A percentile compares a stretch with the other conserved stretches of the same genome.
These are phyloP conservation scores for Amyelois transitella DNA, from an alignment of 1,140 invertebrate species.

Conservation along the genomic window DNA sequence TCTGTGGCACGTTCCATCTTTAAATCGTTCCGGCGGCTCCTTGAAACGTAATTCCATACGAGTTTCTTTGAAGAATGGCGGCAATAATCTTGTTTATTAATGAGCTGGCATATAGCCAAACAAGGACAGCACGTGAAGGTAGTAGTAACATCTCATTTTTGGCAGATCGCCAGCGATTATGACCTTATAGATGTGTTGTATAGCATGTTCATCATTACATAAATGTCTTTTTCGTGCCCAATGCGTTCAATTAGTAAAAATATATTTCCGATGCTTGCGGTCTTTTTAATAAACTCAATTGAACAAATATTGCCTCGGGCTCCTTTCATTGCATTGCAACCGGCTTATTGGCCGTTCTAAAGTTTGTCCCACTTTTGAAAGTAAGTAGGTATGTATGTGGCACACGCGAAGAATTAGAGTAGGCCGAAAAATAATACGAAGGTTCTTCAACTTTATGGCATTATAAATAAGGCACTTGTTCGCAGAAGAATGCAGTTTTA, in stretches of 20 bases:
- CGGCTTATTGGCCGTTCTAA: not conserved
- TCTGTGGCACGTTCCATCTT: not conserved
- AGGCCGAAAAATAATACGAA: not conserved
- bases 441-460: not conserved
- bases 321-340: not conserved
- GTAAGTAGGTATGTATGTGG: no score
- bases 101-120: slow-evolving; percentile 27
- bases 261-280: no score
- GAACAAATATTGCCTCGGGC: not conserved
- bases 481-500: not conserved
- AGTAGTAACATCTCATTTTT: not conserved
- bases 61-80: not conserved
- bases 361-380: not conserved
- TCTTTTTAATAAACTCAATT: no score
- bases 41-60: not conserved
- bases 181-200: not conserved
- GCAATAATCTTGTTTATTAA: slow-evolving; percentile 10
- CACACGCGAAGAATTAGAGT: not conserved
- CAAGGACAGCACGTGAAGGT: slow-evolving; percentile 8
- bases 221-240: not conserved
- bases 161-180: not conserved
- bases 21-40: not conserved
- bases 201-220: not conserved
- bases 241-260: no score
- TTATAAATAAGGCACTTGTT: not conserved